Evolutionary conservation across 2,888 invertebrate genomes (phyloP).

Genomic region (Agrenia bidenticulata): DNA sequence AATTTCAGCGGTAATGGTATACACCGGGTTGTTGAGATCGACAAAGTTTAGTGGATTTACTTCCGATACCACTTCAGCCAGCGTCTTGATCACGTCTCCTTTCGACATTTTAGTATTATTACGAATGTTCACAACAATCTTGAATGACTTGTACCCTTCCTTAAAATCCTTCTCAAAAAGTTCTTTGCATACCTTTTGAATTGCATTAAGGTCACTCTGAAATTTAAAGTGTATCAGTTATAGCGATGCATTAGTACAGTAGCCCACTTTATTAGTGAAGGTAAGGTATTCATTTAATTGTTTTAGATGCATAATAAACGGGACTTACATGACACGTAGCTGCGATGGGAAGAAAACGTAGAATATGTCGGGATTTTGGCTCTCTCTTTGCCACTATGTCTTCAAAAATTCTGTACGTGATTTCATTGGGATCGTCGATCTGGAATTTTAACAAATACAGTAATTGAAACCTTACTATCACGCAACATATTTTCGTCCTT

Average conservation of each 20-base stretch:
- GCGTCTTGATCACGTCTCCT: constrained; percentile 66
- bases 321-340: constrained; percentile 68
- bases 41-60: constrained; percentile 74
- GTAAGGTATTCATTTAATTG: too few relatives aligned
- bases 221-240: too few relatives aligned
- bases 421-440: constrained; percentile 70
- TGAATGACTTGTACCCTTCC: constrained; percentile 70
- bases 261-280: too few relatives aligned
- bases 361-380: constrained; percentile 72
- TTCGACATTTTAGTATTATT: constrained; percentile 73
- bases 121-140: constrained; percentile 74
- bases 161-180: constrained; percentile 75
- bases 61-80: constrained; percentile 70
- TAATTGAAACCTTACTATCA: not conserved
- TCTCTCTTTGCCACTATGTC: constrained; percentile 69
- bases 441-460: constrained; percentile 39
- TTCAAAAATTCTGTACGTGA: constrained; percentile 71
- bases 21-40: constrained; percentile 71
- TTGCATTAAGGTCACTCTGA: too few relatives aligned
- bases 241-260: too few relatives aligned
- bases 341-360: constrained; percentile 79
- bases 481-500: too few relatives aligned
- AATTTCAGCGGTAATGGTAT: constrained; percentile 79
- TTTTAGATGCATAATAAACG: too few relatives aligned
- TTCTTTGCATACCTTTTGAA: constrained; percentile 62